Evolutionary conservation across 1,140 invertebrate species (phyloP), one percentile per base, ranked within the genome.

Genomic region (Rhopalosiphum maidis): DNA sequence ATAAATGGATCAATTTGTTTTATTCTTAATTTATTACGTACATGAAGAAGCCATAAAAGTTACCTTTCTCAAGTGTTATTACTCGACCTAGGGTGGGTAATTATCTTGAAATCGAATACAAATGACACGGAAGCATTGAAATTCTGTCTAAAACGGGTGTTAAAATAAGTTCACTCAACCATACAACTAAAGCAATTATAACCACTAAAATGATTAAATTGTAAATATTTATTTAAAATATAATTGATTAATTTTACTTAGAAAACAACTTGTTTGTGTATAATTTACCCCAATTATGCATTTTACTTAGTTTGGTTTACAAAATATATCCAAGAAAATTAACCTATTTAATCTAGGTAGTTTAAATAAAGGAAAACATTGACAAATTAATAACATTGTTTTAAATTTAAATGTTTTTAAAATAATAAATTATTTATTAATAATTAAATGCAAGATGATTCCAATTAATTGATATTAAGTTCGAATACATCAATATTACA

Each of bases 1-100:
- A 48, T 48, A 87, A 87, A 87, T 51, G 86, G 46, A 37, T 87
- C 86, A 87, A 87, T 87, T 87, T 18, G 30, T 87, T 87, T 35
- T 48, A 87, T 87, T 87, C 46, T 46, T 51, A 22, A 48, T 48
- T 87, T 87, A 85, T 46, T 43, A 46, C 41, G 23, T 46, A 86
- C 41, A 15, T 15, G 9, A n/a, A 21, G 86, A 87, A 87, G 46
- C 86, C 86, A 87, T 87, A 87, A 15, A 87, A 15, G 30, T 48
- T 21, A 87, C 43, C 18, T 23, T 87, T 51, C 30, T n/a, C 23
- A 87, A 87, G 43, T 22, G 86, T 51, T 87, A 87, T 85, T 85
- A 51, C 86, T 35, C n/a, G 30, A 48, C 43, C 46, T 25, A n/a
- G 86, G 30, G 5, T 35, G 48, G 7, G 18, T 48, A 48, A 51